phyloP scores from a whole-genome alignment of 2,797 vertebrate species.

The Rhodeus uyekii region DNA sequence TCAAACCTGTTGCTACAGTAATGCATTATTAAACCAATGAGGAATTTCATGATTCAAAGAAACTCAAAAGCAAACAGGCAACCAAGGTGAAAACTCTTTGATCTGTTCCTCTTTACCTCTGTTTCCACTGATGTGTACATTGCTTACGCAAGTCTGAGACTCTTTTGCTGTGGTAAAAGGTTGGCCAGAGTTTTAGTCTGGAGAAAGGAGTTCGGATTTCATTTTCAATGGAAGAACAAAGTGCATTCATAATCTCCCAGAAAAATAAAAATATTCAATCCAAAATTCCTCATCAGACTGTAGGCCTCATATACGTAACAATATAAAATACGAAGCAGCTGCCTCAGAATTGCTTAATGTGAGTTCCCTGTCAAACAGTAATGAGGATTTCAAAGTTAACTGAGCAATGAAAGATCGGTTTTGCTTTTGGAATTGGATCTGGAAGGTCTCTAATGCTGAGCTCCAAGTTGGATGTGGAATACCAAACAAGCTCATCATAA shows the following conservation, averaged over 20 bases:
- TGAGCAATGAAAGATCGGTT: background rate
- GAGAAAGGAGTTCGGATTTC: background rate
- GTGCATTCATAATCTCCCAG: background rate
- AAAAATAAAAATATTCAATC: background rate
- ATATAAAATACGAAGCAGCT: background rate
- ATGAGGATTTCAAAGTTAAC: conserved; percentile 1
- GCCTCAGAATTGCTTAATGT: background rate
- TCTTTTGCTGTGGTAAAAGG: background rate
- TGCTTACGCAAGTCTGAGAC: conserved; percentile 7
- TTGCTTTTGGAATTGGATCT: background rate
- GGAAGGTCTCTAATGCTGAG: background rate
- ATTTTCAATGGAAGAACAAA: conserved; percentile 18
- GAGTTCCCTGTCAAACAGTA: background rate
- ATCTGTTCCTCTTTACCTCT: conserved; percentile 33
- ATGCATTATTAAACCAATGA: conserved; percentile 34
- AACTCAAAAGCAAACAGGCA: conserved; percentile 20
- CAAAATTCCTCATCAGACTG: background rate
- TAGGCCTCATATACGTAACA: background rate
- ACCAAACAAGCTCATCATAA: background rate
- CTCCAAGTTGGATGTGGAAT: background rate
- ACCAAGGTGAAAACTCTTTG: conserved; percentile 18
- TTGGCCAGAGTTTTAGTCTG: background rate
- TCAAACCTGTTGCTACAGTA: conserved; percentile 19
- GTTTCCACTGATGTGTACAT: background rate
- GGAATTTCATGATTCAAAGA: conserved; percentile 26